phyloP scores from a whole-genome alignment of 1,140 invertebrate genomes.

The Bombus difficillimus region DNA sequence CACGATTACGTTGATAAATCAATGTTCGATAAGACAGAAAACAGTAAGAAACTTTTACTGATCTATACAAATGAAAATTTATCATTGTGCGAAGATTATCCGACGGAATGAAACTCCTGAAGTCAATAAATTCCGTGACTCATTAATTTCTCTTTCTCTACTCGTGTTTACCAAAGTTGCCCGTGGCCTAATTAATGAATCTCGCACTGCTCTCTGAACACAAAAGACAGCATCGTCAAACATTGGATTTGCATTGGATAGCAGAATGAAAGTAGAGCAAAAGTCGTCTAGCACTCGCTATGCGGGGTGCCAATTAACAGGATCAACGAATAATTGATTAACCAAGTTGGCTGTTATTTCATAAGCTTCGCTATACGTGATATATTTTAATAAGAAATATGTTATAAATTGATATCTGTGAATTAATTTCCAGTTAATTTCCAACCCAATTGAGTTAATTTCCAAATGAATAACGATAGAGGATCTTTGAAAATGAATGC shows the following conservation, averaged over 20 bases:
- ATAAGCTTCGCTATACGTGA: too few relatives aligned
- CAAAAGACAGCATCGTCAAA: conserved; percentile 2
- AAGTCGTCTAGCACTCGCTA: conserved; percentile 48
- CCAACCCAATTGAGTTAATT: too few relatives aligned
- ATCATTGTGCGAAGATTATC: background rate
- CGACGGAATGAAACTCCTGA: background rate
- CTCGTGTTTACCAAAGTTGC: conserved; percentile 33
- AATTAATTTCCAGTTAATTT: too few relatives aligned
- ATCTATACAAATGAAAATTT: background rate
- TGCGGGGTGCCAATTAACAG: conserved; percentile 13
- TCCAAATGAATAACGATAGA: too few relatives aligned
- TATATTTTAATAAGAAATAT: too few relatives aligned
- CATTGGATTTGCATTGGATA: background rate
- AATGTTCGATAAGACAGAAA: background rate
- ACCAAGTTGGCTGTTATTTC: background rate
- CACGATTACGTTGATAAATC: background rate
- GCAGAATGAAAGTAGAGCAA: conserved; percentile 48
- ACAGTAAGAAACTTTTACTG: background rate
- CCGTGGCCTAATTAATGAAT: conserved; percentile 51
- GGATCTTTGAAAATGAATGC: background rate
- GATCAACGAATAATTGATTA: conserved; percentile 24
- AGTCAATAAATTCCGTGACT: conserved; percentile 21
- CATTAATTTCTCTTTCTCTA: conserved; percentile 22
- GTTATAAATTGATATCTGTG: too few relatives aligned
- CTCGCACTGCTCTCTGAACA: conserved; percentile 1